Base-by-base conservation (phyloP, 2,113 vertebrate genomes). In the Pelecanus crispus region DNA sequence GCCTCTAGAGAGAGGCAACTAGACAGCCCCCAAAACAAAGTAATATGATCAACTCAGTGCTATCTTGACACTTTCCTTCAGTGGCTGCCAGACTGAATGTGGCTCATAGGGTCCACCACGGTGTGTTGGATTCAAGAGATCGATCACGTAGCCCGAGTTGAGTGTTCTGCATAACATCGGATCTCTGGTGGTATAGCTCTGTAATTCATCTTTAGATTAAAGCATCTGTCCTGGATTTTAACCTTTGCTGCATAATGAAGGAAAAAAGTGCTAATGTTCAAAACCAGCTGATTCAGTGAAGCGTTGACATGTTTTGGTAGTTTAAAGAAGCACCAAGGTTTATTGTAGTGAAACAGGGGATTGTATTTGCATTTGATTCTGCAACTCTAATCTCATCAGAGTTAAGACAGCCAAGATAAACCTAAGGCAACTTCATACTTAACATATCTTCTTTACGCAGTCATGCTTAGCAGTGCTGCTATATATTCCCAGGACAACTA, bases 361-460 rank as follows among this genome's bases (percentile, higher is more conserved):
- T 28, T 73, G 25, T 53, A 52, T 94, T 91, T 94, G 73, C 49
- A 52, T 97, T 91, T 91, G 65, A 67, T 87, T 91, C 91, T 91
- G 80, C 65, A 86, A 32, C 79, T 91, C 53, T 81, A 94, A 94
- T 91, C 81, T 96, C 62, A 56, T 92, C 96, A 81, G 79, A 94
- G 56, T 67, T 84, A 59, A 89, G 72, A 91, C 47, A 94, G 72
- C 38, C 44, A 44, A 78, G 68, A 81, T 71, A 91, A 96, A 89
- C 88, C 88, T 40, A 71, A 87, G 92, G 70, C 91, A 87, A 72
- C 42, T 82, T 75, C 25, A 53, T 36, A 86, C 18, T 71, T 93
- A 71, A 79, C 42, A 10, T 49, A 94, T 65, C 42, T 85, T 96
- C 62, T 92, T 96, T 91, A 92, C 0, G 13, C 94, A 96, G 65